phyloP scores from a whole-genome alignment of 2,113 vertebrate genomes.

The Otocyon megalotis region DNA sequence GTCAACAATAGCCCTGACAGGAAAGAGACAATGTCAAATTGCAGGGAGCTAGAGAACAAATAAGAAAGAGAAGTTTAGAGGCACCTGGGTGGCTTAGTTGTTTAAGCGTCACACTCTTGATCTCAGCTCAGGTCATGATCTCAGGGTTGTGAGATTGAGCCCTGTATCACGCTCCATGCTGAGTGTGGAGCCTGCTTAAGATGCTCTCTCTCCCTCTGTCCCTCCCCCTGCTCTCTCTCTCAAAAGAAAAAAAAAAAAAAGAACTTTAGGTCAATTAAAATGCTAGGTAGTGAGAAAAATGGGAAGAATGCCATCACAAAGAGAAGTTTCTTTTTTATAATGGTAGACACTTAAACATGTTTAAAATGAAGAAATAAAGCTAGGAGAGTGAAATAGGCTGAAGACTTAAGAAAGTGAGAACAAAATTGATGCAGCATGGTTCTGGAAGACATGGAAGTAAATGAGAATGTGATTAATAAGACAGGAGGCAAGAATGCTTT shows the following conservation, averaged over 20 bases:
- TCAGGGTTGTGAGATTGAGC: background rate
- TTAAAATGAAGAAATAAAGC: background rate
- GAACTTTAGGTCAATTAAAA: background rate
- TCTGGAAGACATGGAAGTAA: constrained; percentile 4
- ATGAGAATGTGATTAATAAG: background rate
- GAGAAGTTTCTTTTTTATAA: background rate
- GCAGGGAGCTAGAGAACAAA: background rate
- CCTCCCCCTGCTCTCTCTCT: background rate
- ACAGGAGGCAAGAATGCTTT: background rate
- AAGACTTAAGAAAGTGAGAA: constrained; percentile 7
- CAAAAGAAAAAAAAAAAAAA: background rate
- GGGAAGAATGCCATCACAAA: background rate
- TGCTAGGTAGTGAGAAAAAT: background rate
- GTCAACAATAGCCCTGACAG: background rate
- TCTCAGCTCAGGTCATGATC: background rate
- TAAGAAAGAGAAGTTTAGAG: background rate
- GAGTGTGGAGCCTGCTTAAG: background rate
- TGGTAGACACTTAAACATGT: background rate
- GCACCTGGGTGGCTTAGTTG: background rate
- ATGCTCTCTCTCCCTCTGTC: background rate
- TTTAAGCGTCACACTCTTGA: background rate
- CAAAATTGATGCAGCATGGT: background rate
- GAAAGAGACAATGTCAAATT: background rate
- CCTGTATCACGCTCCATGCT: background rate
- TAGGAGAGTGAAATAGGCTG: background rate